Evolutionary conservation across 2,888 invertebrate species (phyloP).

Genomic region (Amphipyra tragopoginis): DNA sequence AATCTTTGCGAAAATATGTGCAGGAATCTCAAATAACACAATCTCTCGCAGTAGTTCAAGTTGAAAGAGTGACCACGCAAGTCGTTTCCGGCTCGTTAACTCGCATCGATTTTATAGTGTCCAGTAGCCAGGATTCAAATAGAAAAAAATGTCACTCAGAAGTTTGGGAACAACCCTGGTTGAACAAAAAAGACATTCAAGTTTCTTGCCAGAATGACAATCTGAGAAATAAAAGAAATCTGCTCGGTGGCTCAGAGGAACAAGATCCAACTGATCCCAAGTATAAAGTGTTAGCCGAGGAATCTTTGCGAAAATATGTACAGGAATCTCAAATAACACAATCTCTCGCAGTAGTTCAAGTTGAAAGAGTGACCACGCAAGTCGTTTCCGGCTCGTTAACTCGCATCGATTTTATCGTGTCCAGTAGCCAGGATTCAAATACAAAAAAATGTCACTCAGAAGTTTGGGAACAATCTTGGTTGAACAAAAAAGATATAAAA

Average conservation of each 20-base stretch:
- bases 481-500: conserved; percentile 10
- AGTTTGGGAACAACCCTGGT: conserved; percentile 13
- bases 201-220: conserved; percentile 50
- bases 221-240: conserved; percentile 22
- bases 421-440: neutral
- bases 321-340: conserved; percentile 7
- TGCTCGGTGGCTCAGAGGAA: conserved; percentile 50
- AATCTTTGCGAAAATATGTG: conserved; percentile 55
- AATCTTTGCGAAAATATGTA: conserved; percentile 25
- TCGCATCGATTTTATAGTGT: conserved; percentile 37
- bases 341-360: conserved; percentile 29
- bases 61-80: conserved; percentile 58
- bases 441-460: conserved; percentile 47
- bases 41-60: conserved; percentile 27
- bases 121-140: neutral
- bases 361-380: conserved; percentile 58
- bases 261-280: conserved; percentile 29
- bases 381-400: conserved; percentile 56
- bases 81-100: conserved; percentile 58
- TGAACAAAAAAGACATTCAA: conserved; percentile 47
- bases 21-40: conserved; percentile 10
- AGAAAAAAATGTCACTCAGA: conserved; percentile 5
- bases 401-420: conserved; percentile 42
- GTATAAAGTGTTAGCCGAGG: conserved; percentile 26
- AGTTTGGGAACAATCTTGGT: conserved; percentile 59